Base-by-base conservation (phyloP, 2,113 vertebrate species). In the Chaetops frenatus region DNA sequence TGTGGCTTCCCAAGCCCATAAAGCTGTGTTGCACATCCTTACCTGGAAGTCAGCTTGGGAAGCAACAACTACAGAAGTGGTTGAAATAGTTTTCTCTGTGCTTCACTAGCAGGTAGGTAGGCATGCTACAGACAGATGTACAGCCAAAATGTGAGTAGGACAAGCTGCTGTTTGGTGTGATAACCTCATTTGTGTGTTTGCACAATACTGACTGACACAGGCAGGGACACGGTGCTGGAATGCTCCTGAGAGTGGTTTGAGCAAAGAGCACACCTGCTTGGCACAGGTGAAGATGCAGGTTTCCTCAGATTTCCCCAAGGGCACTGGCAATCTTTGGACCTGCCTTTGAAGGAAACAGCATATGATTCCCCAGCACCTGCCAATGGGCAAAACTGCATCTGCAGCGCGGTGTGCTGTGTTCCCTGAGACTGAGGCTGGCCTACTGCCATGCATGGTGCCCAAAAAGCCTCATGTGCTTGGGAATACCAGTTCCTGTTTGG, bases 371-470 rank as follows among this genome's bases (percentile, higher is more conserved):
- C 50, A 65, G 29, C 66, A 56, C 35, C n/a, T 6, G 17, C 31
- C 50, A 38, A 8, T 1, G 27, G 64, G 51, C 24, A 22, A 16
- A 64, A 7, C 53, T 18, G 18, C 48, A 11, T 48, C 35, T 7
- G 2, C 20, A 62, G 35, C 1, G 0, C 0, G 0, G 5, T 38
- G 47, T 69, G 57, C 66, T n/a, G 40, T 35, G 48, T 35, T 50
- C 69, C 33, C 44, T 76, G 6, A 29, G 40, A n/a, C 53, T 74
- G 66, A 14, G 22, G 8, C 38, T 83, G 54, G 14, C 54, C 35
- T 48, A 2, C 29, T 48, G 70, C 42, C n/a, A 11, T 29, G 44
- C 23, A 20, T 1, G 20, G 70, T 78, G 60, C 45, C 53, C 35
- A 31, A 24, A 83, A 56, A 54, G 12, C 57, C 61, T 88, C 19